Evolutionary conservation across 2,888 invertebrate species (phyloP).

Genomic region (Zonitis immaculata): DNA sequence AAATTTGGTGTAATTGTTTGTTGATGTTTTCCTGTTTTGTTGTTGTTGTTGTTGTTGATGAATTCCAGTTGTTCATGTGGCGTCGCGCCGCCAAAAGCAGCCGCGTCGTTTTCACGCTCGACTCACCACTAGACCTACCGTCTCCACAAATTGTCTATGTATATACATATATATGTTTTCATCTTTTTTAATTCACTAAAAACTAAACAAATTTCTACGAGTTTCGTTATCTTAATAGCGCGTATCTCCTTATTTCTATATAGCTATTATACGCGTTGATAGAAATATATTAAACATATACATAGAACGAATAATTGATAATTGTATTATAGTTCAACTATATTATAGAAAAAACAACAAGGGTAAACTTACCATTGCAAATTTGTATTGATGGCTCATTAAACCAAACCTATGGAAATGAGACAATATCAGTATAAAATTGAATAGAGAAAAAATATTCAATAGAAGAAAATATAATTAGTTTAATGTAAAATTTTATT

Average conservation of each 20-base stretch:
- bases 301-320: constrained; percentile 1
- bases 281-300: no score
- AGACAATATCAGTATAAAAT: no score
- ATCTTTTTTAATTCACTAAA: constrained; percentile 17
- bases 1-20: no score
- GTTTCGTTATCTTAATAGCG: constrained; percentile 14
- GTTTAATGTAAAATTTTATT: no score
- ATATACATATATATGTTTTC: no score
- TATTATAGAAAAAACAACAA: not conserved
- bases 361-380: no score
- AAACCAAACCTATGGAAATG: no score
- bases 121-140: constrained; percentile 16
- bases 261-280: no score
- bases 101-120: constrained; percentile 17
- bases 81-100: constrained; percentile 14
- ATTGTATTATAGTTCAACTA: not conserved
- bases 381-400: no score
- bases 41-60: not conserved
- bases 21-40: not conserved
- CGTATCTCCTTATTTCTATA: constrained; percentile 7
- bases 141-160: constrained; percentile 19
- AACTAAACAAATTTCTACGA: constrained; percentile 14
- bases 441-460: no score
- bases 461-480: no score
- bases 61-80: constrained; percentile 4